phyloP scores from a whole-genome alignment of 2,797 vertebrate genomes.

The Balearica regulorum region DNA sequence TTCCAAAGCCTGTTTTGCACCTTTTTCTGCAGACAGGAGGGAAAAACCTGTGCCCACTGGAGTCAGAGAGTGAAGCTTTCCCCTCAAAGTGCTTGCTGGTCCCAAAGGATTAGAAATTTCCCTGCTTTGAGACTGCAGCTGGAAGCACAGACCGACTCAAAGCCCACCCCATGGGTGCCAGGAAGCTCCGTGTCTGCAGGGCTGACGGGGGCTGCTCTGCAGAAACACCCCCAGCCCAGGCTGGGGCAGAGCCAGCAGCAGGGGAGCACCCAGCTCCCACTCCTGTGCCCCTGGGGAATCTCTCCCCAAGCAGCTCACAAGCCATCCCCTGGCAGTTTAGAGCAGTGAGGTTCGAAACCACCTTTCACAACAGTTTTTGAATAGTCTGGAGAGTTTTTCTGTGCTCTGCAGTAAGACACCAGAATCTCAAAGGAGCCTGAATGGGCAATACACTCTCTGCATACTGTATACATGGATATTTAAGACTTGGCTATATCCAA shows the following conservation, averaged over 20 bases:
- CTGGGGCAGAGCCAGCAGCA: not conserved
- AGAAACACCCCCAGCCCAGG: not conserved
- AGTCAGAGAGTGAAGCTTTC: not conserved
- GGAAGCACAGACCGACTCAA: not conserved
- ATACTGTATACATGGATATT: not conserved
- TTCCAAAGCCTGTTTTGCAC: not conserved
- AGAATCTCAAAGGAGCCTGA: not conserved
- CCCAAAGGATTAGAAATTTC: not conserved
- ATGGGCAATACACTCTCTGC: not conserved
- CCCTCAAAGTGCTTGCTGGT: not conserved
- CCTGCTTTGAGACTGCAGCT: not conserved
- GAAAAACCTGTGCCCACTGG: too few relatives aligned
- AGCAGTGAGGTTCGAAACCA: not conserved
- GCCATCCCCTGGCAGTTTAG: not conserved
- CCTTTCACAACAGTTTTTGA: not conserved
- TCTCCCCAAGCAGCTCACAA: not conserved
- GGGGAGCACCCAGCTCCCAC: not conserved
- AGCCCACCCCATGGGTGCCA: not conserved
- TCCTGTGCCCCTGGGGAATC: too few relatives aligned
- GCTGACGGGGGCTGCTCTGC: not conserved
- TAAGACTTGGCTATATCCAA: not conserved
- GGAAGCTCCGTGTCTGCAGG: not conserved
- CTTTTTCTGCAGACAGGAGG: not conserved
- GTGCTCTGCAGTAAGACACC: not conserved
- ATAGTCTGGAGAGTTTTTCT: not conserved